These are phyloP conservation scores for Pollimyrus isidori DNA, from an alignment of 2,113 vertebrate species.

Conservation along the genomic window DNA sequence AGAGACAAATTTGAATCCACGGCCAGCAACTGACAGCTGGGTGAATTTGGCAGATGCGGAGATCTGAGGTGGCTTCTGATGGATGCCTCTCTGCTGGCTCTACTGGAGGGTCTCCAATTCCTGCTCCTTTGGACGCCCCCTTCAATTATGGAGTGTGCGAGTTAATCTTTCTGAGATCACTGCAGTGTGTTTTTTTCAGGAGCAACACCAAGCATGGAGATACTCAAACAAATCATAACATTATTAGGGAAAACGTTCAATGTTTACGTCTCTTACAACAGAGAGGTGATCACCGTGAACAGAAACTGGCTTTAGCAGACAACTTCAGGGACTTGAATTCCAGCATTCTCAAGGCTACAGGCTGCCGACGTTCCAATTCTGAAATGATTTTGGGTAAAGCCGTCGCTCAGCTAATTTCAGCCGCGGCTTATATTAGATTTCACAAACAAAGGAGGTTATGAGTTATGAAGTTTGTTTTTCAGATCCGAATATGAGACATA, in stretches of 20 bases:
- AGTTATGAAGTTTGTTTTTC: constrained; percentile 16
- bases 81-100: neutral
- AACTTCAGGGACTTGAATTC: neutral
- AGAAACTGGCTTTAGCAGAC: neutral
- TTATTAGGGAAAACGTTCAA: neutral
- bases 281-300: neutral
- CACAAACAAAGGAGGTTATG: constrained; percentile 31
- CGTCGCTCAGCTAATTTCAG: constrained; percentile 12
- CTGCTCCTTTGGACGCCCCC: neutral
- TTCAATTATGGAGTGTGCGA: neutral
- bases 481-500: constrained; percentile 24
- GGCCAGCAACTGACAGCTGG: constrained; percentile 20
- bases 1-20: neutral
- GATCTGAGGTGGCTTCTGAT: neutral
- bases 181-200: neutral
- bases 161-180: neutral
- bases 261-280: neutral
- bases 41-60: neutral
- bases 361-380: neutral
- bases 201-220: neutral
- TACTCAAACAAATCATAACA: neutral
- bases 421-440: constrained; percentile 28
- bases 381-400: neutral
- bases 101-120: neutral
- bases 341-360: neutral